Conservation (phyloP, 64 coral and sea anemone species). For the Trachythela sp. region DNA sequence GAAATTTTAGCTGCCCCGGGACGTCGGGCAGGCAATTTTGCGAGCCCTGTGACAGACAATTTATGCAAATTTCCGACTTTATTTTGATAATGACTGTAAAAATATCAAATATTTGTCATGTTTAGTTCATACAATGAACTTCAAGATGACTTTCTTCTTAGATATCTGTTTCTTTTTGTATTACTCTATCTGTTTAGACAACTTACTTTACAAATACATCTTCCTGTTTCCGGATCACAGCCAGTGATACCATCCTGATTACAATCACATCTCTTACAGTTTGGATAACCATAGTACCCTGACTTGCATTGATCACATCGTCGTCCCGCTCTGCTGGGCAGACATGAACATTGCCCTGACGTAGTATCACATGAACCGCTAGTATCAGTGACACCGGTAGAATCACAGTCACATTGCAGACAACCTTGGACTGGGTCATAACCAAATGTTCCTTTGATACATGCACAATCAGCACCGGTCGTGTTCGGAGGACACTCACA, state of each 20-base stretch:
- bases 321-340: slow-evolving; percentile 59
- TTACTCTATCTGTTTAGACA: background rate
- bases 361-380: slow-evolving; percentile 67
- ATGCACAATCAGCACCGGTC: slow-evolving; percentile 74
- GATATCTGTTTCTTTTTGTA: too few relatives aligned
- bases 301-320: slow-evolving; percentile 66
- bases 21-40: too few relatives aligned
- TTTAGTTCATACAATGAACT: background rate
- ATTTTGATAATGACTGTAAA: too few relatives aligned
- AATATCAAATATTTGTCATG: too few relatives aligned
- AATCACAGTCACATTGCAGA: slow-evolving; percentile 66
- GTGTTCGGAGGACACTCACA: slow-evolving; percentile 86
- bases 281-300: slow-evolving; percentile 73
- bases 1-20: too few relatives aligned
- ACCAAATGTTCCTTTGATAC: slow-evolving; percentile 66
- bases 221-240: slow-evolving; percentile 61
- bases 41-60: too few relatives aligned
- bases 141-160: too few relatives aligned
- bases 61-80: too few relatives aligned
- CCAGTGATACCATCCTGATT: slow-evolving; percentile 64
- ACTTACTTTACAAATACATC: slow-evolving; percentile 88
- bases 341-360: slow-evolving; percentile 72
- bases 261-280: slow-evolving; percentile 77
- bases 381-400: slow-evolving; percentile 52
- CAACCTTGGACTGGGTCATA: slow-evolving; percentile 79